Conservation (phyloP, 2,797 vertebrate genomes). For the Crypturellus tataupa region DNA sequence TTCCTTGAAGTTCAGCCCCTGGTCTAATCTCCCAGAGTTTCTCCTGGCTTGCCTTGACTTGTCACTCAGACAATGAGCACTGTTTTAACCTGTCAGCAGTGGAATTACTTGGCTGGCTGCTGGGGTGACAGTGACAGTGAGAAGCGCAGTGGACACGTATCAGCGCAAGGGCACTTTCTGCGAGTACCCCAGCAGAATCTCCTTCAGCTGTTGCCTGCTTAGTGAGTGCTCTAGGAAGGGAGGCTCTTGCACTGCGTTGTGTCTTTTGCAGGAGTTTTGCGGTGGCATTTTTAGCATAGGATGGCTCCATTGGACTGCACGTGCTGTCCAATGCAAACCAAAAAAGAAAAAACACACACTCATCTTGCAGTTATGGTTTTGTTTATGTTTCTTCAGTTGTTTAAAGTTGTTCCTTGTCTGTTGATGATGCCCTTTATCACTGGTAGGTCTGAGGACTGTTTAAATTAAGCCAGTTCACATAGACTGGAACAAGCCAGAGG, state of each 20-base stretch:
- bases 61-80: constrained; percentile 41
- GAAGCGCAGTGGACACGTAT: constrained; percentile 10
- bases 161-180: constrained; percentile 41
- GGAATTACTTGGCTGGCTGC: background rate
- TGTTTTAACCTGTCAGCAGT: constrained; percentile 46
- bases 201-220: constrained; percentile 25
- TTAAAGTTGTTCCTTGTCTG: constrained; percentile 51
- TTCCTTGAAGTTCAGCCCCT: constrained; percentile 49
- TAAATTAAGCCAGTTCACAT: background rate
- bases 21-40: constrained; percentile 38
- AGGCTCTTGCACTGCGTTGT: constrained; percentile 28
- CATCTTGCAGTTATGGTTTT: constrained; percentile 6
- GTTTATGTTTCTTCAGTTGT: constrained; percentile 40
- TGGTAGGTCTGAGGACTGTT: constrained; percentile 9
- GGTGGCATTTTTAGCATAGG: constrained; percentile 6
- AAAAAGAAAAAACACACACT: background rate
- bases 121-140: background rate
- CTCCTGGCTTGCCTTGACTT: constrained; percentile 45
- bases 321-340: background rate
- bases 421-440: constrained; percentile 21
- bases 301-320: background rate
- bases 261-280: constrained; percentile 29
- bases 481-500: background rate
- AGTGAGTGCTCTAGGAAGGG: background rate
- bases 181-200: constrained; percentile 11